Percentiles rank a stretch among this genome's conserved stretches.
Conservation (phyloP, 2,797 vertebrate species). For the Onychomys arenicola region DNA sequence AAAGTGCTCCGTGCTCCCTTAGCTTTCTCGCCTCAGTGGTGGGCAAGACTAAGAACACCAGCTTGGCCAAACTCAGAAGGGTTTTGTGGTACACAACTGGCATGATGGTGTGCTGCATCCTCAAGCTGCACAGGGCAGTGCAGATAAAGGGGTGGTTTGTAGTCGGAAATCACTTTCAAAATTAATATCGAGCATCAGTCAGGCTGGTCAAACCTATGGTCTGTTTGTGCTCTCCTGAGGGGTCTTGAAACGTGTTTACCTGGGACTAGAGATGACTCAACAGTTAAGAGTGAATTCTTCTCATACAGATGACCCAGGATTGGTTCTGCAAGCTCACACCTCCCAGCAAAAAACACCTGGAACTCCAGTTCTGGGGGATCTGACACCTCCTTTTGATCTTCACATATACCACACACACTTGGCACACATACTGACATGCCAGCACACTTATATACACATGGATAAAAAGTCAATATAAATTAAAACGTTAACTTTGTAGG, state of each 20-base stretch:
- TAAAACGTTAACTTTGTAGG: not conserved
- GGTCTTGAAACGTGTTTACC: not conserved
- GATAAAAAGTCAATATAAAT: not conserved
- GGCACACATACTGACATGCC: not conserved
- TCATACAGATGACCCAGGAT: not conserved
- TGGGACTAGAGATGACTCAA: not conserved
- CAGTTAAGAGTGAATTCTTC: no score
- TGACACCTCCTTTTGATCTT: not conserved
- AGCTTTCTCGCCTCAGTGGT: not conserved
- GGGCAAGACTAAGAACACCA: not conserved
- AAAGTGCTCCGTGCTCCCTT: not conserved
- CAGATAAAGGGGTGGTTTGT: not conserved
- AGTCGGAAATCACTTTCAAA: conserved; percentile 6
- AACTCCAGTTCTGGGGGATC: not conserved
- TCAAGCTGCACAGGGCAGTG: not conserved
- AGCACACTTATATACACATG: not conserved
- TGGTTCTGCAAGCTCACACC: not conserved
- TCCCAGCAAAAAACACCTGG: not conserved
- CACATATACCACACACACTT: not conserved
- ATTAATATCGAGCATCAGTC: not conserved
- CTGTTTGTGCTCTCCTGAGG: not conserved
- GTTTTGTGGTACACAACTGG: not conserved
- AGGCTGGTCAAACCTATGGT: not conserved
- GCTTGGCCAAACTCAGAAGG: not conserved
- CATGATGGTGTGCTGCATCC: not conserved